Evolutionary conservation across 1,140 invertebrate species (phyloP).

Genomic region (Apis florea): DNA sequence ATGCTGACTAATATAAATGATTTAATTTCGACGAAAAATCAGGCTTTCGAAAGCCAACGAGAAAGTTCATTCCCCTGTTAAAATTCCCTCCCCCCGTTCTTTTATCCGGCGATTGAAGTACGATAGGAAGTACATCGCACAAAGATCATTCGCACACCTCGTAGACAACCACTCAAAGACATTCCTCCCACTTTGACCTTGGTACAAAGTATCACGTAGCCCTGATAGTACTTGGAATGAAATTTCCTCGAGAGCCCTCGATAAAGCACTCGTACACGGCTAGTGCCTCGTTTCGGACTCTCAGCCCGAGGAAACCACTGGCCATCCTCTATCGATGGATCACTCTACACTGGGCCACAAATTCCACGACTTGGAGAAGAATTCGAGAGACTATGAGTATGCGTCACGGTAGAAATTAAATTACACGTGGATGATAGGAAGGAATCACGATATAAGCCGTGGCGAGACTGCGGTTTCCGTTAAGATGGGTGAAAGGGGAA

Average conservation of each 20-base stretch:
- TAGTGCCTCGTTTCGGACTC: constrained; percentile 9
- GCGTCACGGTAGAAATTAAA: constrained; percentile 55
- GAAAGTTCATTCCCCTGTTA: no score
- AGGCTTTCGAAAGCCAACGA: no score
- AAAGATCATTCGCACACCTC: background rate
- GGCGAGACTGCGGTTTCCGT: constrained; percentile 27
- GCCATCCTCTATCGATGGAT: constrained; percentile 9
- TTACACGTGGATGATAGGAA: constrained; percentile 40
- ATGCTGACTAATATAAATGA: no score
- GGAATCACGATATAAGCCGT: constrained; percentile 29
- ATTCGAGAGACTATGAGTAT: background rate
- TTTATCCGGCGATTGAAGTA: constrained; percentile 10
- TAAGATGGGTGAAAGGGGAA: constrained; percentile 42
- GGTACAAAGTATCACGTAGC: constrained; percentile 34
- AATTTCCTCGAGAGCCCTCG: constrained; percentile 54
- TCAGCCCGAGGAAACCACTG: constrained; percentile 17
- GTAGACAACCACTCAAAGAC: constrained; percentile 16
- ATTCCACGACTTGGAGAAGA: constrained; percentile 32
- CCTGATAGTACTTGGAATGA: constrained; percentile 56
- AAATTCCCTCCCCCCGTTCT: background rate
- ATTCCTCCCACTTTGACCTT: constrained; percentile 40
- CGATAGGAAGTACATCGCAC: constrained; percentile 28
- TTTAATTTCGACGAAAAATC: no score
- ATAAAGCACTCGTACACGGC: constrained; percentile 24
- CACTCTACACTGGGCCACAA: constrained; percentile 29